Percentiles rank a stretch among this genome's conserved stretches.
Conservation (phyloP, 2,888 invertebrate genomes). For the Caenorhabditis macrosperma region DNA sequence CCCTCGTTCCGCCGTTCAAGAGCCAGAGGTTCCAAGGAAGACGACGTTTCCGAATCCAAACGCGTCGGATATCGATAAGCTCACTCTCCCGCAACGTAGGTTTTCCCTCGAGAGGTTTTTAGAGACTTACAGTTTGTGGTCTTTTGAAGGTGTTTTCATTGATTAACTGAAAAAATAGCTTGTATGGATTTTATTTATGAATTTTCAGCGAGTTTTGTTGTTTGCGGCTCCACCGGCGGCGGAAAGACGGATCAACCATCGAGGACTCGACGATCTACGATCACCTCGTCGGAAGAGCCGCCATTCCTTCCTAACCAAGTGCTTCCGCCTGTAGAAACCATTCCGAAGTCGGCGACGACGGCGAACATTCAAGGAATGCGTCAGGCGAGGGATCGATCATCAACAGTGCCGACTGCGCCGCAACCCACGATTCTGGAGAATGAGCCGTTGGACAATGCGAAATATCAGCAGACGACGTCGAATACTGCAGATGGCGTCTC, state of each 20-base stretch:
- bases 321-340: conserved; percentile 40
- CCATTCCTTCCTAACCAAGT: conserved; percentile 58
- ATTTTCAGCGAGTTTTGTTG: conserved; percentile 61
- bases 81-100: conserved; percentile 76
- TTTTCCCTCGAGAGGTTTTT: too few species aligned
- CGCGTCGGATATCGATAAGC: conserved; percentile 68
- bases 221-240: conserved; percentile 55
- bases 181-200: conserved; percentile 1
- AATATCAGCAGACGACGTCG: conserved; percentile 56
- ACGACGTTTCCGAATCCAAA: conserved; percentile 37
- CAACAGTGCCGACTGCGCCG: conserved; percentile 19
- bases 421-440: conserved; percentile 44
- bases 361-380: conserved; percentile 48
- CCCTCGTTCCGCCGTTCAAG: background rate
- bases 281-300: conserved; percentile 57
- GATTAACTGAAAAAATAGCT: background rate
- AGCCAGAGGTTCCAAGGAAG: background rate
- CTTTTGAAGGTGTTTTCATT: background rate
- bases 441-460: conserved; percentile 66
- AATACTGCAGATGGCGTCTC: conserved; percentile 8
- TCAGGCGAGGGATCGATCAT: conserved; percentile 40
- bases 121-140: conserved; percentile 5
- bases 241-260: conserved; percentile 49
- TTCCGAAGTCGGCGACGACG: conserved; percentile 72
- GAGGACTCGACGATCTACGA: conserved; percentile 55